Percentiles rank a stretch among this genome's conserved stretches.
These are phyloP conservation scores for Melanotus villosus DNA, from an alignment of 2,888 invertebrate genomes.

Conservation along the genomic window DNA sequence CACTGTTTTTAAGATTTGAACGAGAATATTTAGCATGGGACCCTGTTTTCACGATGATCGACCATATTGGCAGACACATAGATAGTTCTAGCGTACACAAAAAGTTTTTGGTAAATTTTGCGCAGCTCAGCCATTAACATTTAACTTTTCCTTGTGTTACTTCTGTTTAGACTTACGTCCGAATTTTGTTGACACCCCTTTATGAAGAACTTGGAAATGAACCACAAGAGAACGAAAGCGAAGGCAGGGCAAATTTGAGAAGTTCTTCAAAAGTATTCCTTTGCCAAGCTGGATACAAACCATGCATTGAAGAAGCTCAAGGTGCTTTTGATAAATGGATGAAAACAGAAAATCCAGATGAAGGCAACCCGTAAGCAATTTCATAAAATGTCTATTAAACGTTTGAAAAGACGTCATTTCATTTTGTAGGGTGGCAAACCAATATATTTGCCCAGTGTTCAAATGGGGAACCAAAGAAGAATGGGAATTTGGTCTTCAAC, in stretches of 20 bases:
- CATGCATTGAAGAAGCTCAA: constrained; percentile 84
- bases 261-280: constrained; percentile 80
- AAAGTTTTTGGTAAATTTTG: constrained; percentile 83
- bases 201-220: constrained; percentile 77
- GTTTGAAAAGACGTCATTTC: not conserved
- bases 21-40: constrained; percentile 85
- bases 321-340: constrained; percentile 83
- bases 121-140: too few relatives aligned
- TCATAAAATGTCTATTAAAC: constrained; percentile 15
- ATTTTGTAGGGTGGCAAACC: constrained; percentile 77
- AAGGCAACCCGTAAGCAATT: constrained; percentile 83
- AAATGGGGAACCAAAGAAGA: constrained; percentile 85
- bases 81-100: constrained; percentile 76
- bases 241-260: constrained; percentile 78
- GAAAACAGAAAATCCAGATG: constrained; percentile 80
- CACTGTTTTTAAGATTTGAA: constrained; percentile 81
- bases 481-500: constrained; percentile 86
- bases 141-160: too few relatives aligned
- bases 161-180: constrained; percentile 76
- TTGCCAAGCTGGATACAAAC: constrained; percentile 82
- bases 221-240: constrained; percentile 73
- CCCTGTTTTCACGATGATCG: constrained; percentile 86
- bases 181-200: constrained; percentile 78
- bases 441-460: constrained; percentile 86
- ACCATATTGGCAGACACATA: constrained; percentile 83